Percentiles rank a stretch among this genome's conserved stretches.
These are phyloP conservation scores for Girardia tigrina DNA, from an alignment of 2,888 invertebrate genomes.

Conservation along the genomic window DNA sequence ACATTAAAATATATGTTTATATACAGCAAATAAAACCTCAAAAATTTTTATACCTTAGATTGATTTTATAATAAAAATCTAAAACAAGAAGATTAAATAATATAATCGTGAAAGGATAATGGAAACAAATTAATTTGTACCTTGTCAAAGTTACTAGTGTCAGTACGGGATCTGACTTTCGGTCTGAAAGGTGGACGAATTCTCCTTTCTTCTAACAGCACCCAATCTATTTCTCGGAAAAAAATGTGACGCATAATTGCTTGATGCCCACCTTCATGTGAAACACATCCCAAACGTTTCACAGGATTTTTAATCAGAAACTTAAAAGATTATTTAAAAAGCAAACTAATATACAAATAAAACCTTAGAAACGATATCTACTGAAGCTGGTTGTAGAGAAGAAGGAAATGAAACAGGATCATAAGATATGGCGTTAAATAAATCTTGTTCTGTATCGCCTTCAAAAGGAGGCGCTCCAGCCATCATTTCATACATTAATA, in stretches of 20 bases:
- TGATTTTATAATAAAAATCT: no score
- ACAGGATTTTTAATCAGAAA: conserved; percentile 91
- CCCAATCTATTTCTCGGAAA: conserved; percentile 79
- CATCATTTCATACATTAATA: conserved; percentile 52
- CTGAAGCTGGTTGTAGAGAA: background rate
- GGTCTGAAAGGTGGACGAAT: conserved; percentile 94
- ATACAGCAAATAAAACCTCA: no score
- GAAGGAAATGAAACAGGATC: conserved; percentile 67
- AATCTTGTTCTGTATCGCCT: conserved; percentile 96
- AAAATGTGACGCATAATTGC: conserved; percentile 67
- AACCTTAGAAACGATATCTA: conserved; percentile 34
- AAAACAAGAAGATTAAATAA: no score
- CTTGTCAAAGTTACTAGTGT: conserved; percentile 93
- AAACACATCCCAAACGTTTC: conserved; percentile 77
- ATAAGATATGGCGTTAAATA: conserved; percentile 91
- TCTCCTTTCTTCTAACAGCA: conserved; percentile 70
- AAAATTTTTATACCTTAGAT: no score
- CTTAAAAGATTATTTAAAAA: background rate
- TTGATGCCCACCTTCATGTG: conserved; percentile 61
- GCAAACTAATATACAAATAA: background rate
- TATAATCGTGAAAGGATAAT: no score
- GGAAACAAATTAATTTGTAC: no score
- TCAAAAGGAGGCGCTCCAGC: conserved; percentile 96
- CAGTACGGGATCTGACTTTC: conserved; percentile 85
- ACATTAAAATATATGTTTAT: no score